Base-by-base conservation (phyloP, 2,888 invertebrate genomes). In the Seira musarum region DNA sequence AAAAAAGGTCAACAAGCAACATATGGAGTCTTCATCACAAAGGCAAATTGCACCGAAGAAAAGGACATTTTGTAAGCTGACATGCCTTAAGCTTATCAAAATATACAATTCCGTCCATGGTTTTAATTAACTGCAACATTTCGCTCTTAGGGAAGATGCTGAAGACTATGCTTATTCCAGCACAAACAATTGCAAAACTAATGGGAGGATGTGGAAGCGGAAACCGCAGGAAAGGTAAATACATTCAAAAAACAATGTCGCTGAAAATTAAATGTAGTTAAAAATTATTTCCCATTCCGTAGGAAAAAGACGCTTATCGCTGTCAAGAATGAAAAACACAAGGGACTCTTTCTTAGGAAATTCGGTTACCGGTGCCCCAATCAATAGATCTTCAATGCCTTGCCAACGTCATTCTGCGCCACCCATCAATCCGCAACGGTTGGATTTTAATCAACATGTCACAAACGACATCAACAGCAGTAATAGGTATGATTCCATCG, bases 141-240 rank as follows among this genome's bases (percentile, higher is more conserved):
- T n/a, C n/a, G n/a, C 13, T 40, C 13, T 40, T 40, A 80, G 80
- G 80, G 80, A 80, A 70, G 57, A 70, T 80, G 74, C 66, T 80
- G n/a, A 63, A 66, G 17, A 70, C 69, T 15, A 70, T 80, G 40
- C 63, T 80, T 30, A 15, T 70, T 60, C 80, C 80, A 0, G 53
- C 66, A 2, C 76, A 64, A 76, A 35, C 49, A 0, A 24, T 76
- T 24, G 71, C 70, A 1, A 78, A 66, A 25, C 46, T 70, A 3
- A 70, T 71, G 78, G 49, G 25, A 6, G 70, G 78, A 30, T 71
- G 71, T 57, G 78, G 78, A 22, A 35, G 67, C 3, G 72, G 64
- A 15, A 78, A 71, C 30, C 1, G 66, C 21, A 46, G 70, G 0
- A 64, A 53, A 77, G 65, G 74, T 67, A 49, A 13, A 25, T 25